Evolutionary conservation across 1,140 invertebrate species (phyloP).

Genomic region (Calliopsis andreniformis): DNA sequence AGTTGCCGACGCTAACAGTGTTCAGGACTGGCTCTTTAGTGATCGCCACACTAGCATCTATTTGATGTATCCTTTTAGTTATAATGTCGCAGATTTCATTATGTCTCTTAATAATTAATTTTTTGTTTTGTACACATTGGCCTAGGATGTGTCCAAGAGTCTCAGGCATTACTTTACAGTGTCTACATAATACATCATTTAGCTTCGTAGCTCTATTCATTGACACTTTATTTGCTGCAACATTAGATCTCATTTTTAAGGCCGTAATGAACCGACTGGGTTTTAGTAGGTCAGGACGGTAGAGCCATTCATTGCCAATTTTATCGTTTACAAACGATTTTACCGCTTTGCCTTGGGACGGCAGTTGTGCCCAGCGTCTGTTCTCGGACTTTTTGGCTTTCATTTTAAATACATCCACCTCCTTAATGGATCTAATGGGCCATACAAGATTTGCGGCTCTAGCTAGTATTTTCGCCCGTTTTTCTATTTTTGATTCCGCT

Average conservation of each 20-base stretch:
- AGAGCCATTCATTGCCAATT: neutral
- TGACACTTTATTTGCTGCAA: neutral
- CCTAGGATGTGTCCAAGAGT: conserved; percentile 65
- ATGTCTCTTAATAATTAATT: conserved; percentile 55
- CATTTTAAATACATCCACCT: neutral
- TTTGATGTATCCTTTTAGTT: too few relatives aligned
- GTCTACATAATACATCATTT: conserved; percentile 32
- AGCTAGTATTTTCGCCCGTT: too few relatives aligned
- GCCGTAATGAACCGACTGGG: neutral
- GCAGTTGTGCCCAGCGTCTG: neutral
- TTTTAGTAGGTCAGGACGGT: neutral
- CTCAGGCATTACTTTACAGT: conserved; percentile 51
- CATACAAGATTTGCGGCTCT: neutral
- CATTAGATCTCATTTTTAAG: neutral
- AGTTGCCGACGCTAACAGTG: too few relatives aligned
- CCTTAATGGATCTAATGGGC: neutral
- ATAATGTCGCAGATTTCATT: conserved; percentile 61
- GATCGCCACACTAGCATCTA: too few relatives aligned
- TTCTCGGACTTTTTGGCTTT: neutral
- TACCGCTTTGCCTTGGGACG: neutral
- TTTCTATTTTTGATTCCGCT: too few relatives aligned
- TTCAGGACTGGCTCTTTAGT: too few relatives aligned
- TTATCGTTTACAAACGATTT: neutral
- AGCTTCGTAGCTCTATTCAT: neutral
- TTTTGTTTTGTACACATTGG: conserved; percentile 59